phyloP scores from a whole-genome alignment of 2,113 vertebrate genomes.

The Brachyhypopomus gauderio region DNA sequence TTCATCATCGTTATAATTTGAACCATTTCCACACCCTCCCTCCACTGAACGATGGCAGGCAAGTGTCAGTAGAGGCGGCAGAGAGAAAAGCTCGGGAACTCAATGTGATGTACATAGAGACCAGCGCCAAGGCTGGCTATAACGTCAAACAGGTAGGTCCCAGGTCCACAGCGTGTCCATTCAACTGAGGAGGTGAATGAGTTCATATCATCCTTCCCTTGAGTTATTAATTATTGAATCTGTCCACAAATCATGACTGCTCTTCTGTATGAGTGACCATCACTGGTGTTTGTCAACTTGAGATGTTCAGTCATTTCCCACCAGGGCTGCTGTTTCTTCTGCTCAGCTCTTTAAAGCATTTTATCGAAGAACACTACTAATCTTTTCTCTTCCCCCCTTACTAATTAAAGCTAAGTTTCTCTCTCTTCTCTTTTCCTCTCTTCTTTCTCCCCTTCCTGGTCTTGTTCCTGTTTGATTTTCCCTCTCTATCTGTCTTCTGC shows the following conservation, averaged over 20 bases:
- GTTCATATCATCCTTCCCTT: neutral
- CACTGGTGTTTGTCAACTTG: slow-evolving; percentile 41
- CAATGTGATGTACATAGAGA: slow-evolving; percentile 84
- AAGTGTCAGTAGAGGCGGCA: slow-evolving; percentile 82
- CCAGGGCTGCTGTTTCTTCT: slow-evolving; percentile 43
- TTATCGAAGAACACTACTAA: slow-evolving; percentile 65
- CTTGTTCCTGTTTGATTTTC: slow-evolving; percentile 34
- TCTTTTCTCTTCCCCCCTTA: slow-evolving; percentile 49
- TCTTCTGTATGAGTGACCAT: slow-evolving; percentile 27
- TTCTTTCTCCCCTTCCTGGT: slow-evolving; percentile 49
- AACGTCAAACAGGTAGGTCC: slow-evolving; percentile 81
- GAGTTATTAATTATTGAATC: slow-evolving; percentile 46
- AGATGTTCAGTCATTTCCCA: slow-evolving; percentile 56
- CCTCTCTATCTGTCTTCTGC: slow-evolving; percentile 55
- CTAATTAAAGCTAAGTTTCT: slow-evolving; percentile 45
- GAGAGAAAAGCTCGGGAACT: slow-evolving; percentile 80
- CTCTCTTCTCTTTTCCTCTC: slow-evolving; percentile 61
- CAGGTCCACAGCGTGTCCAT: slow-evolving; percentile 5
- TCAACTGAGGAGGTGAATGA: neutral
- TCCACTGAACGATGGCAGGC: slow-evolving; percentile 72
- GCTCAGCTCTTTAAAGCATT: slow-evolving; percentile 51
- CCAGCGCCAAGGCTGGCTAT: slow-evolving; percentile 80
- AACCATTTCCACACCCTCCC: slow-evolving; percentile 48
- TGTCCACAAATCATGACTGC: neutral
- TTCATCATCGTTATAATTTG: slow-evolving; percentile 57